Conservation (phyloP, 2,888 invertebrate species). For the Antitype chi region DNA sequence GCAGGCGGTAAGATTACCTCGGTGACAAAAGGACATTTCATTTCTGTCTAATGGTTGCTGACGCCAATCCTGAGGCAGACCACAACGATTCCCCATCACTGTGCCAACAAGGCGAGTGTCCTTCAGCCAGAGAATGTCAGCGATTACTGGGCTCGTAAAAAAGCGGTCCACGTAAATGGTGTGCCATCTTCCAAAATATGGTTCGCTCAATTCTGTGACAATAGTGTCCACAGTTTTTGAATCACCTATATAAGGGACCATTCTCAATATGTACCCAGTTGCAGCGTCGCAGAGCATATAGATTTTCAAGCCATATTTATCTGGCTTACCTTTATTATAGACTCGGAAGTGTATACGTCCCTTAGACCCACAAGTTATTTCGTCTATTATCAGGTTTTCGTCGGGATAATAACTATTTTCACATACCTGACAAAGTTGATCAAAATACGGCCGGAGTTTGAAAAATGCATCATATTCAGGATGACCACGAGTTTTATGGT, state of each 20-base stretch:
- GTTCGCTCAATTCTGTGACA: conserved; percentile 17
- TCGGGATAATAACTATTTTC: conserved; percentile 5
- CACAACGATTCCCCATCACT: conserved; percentile 51
- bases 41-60: conserved; percentile 30
- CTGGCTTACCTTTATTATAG: conserved; percentile 43
- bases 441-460: conserved; percentile 13
- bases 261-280: conserved; percentile 37
- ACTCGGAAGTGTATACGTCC: conserved; percentile 3
- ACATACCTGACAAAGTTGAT: conserved; percentile 4
- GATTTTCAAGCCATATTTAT: conserved; percentile 53
- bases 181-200: conserved; percentile 29
- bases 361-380: conserved; percentile 11
- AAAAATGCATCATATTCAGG: conserved; percentile 13
- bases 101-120: conserved; percentile 50
- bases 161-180: conserved; percentile 15
- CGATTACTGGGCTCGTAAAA: conserved; percentile 1
- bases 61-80: conserved; percentile 52
- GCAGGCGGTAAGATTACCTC: conserved; percentile 31
- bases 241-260: conserved; percentile 12
- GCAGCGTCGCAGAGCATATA: conserved; percentile 51
- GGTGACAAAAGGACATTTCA: conserved; percentile 18
- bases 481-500: conserved; percentile 11
- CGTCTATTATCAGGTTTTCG: conserved; percentile 2
- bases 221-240: conserved; percentile 8
- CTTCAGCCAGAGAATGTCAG: conserved; percentile 6